Conservation (phyloP, 2,113 vertebrate species). For the Morphnarchus princeps region DNA sequence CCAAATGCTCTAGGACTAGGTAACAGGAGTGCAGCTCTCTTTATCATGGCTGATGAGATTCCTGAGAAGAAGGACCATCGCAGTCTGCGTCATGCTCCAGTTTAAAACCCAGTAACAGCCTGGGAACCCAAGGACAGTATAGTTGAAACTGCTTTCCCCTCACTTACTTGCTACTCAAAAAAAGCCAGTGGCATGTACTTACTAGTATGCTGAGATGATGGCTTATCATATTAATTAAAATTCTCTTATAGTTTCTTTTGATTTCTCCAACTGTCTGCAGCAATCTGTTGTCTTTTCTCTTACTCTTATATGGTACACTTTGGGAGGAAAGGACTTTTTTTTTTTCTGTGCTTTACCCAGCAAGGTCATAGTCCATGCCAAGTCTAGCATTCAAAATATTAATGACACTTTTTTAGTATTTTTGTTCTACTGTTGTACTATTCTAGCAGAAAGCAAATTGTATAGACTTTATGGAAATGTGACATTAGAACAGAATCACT, state of each 20-base stretch:
- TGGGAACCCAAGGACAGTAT: background rate
- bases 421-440: background rate
- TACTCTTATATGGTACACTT: background rate
- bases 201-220: background rate
- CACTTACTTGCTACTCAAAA: background rate
- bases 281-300: background rate
- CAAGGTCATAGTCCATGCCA: background rate
- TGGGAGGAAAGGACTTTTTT: background rate
- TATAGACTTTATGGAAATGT: conserved; percentile 66
- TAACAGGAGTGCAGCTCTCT: background rate
- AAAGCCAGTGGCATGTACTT: background rate
- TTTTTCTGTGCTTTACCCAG: background rate
- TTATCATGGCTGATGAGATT: background rate
- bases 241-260: background rate
- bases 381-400: background rate
- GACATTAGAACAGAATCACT: conserved; percentile 66
- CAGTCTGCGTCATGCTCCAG: rapidly evolving
- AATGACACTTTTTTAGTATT: background rate
- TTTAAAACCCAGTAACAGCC: background rate
- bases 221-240: background rate
- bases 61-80: background rate
- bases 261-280: background rate
- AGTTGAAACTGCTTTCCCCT: background rate
- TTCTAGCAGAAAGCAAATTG: conserved; percentile 10
- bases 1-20: background rate